Evolutionary conservation across 2,113 vertebrate genomes (phyloP), one percentile per base, ranked within the genome.

Genomic region (Gobius niger): DNA sequence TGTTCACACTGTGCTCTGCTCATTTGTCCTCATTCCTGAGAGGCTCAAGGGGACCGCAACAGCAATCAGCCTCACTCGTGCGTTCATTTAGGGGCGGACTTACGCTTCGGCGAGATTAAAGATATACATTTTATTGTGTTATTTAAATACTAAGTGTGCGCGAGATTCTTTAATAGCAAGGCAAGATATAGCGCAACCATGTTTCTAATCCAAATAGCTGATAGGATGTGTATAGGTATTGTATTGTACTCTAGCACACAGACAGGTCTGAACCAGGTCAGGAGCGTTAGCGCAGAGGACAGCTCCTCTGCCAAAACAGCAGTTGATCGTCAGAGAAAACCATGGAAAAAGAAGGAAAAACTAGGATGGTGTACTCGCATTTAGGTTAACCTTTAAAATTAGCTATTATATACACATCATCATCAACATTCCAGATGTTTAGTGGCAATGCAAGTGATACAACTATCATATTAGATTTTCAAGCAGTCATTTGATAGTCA

Each of bases 1-100:
- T 94, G 92, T 95, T 95, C 93, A 91, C 93, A 91, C 91, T 91
- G 90, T 91, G 87, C 90, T 91, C 91, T 91, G 87, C 92, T 95
- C 94, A 94, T 96, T 95, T 95, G 94, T 95, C 95, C 95, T 95
- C 93, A 94, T 95, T 94, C 92, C 92, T 84, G 85, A 84, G 93
- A 94, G 91, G 90, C 94, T 85, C 91, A 92, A 34, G 93, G 93
- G 93, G 91, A 93, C 89, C 81, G 82, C 91, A 84, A 88, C 87
- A 91, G 93, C 94, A 94, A 95, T 95, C 93, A 94, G 87, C 54
- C 89, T 92, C 88, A 67, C 85, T 80, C 83, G 72, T 67, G 53
- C 57, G 51, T 94, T 95, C 94, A 95, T 95, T 95, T 91, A 86
- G 84, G 89, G 90, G 86, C 92, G 94, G 95, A 95, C 96, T 96